Conservation (phyloP, 2,888 invertebrate species). For the Apodemia zela region DNA sequence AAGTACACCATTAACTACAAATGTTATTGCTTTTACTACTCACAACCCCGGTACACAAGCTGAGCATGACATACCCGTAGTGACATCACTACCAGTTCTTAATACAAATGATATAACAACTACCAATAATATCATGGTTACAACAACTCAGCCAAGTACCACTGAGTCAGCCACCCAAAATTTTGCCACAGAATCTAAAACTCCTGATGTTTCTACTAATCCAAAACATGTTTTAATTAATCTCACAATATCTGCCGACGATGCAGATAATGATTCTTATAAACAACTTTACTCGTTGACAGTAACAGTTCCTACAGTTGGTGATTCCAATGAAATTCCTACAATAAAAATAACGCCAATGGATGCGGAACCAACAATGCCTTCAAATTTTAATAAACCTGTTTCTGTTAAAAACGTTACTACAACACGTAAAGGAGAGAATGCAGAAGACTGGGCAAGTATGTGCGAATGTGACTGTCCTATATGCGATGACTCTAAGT, state of each 20-base stretch:
- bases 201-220: slow-evolving; percentile 53
- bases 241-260: slow-evolving; percentile 88
- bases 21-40: slow-evolving; percentile 40
- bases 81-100: slow-evolving; percentile 43
- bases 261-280: slow-evolving; percentile 62
- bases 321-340: slow-evolving; percentile 72
- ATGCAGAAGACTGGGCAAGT: slow-evolving; percentile 76
- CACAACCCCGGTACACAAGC: slow-evolving; percentile 44
- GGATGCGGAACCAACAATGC: slow-evolving; percentile 59
- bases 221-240: slow-evolving; percentile 88
- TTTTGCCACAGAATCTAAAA: slow-evolving; percentile 50
- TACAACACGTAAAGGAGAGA: slow-evolving; percentile 42
- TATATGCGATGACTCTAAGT: slow-evolving; percentile 73
- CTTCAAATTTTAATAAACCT: slow-evolving; percentile 67
- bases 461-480: slow-evolving; percentile 89
- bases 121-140: slow-evolving; percentile 34
- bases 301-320: slow-evolving; percentile 87
- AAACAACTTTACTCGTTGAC: slow-evolving; percentile 89
- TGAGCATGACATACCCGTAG: slow-evolving; percentile 51
- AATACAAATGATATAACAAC: slow-evolving; percentile 43
- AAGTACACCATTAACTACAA: slow-evolving; percentile 37
- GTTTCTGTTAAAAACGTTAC: slow-evolving; percentile 55
- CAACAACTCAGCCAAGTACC: slow-evolving; percentile 36
- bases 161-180: slow-evolving; percentile 44
- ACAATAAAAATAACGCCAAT: slow-evolving; percentile 78